These are phyloP conservation scores for Cololabis saira DNA, from an alignment of 2,113 vertebrate genomes.

Conservation along the genomic window DNA sequence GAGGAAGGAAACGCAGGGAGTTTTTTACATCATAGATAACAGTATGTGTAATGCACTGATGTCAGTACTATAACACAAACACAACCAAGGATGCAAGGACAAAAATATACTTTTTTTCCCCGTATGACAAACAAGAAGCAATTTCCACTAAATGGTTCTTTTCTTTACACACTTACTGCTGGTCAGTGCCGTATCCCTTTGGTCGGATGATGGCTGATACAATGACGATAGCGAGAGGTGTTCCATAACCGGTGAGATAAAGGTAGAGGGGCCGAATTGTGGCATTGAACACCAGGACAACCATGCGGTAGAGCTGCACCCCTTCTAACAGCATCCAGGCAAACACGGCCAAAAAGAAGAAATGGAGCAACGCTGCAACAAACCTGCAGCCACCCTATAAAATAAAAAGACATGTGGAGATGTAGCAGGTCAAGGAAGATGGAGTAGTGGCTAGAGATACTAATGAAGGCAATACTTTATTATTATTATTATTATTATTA, in stretches of 20 bases:
- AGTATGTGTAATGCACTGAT: slow-evolving; percentile 16
- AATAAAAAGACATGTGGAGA: not conserved
- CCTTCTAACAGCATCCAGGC: slow-evolving; percentile 92
- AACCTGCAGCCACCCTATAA: slow-evolving; percentile 82
- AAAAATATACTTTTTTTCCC: not conserved
- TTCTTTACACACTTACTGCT: slow-evolving; percentile 77
- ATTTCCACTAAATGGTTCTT: not conserved
- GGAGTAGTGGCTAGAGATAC: too few relatives aligned
- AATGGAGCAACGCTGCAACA: slow-evolving; percentile 86
- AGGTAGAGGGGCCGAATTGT: slow-evolving; percentile 79
- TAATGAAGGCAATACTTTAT: too few relatives aligned
- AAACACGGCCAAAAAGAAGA: slow-evolving; percentile 87
- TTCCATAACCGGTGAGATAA: slow-evolving; percentile 81
- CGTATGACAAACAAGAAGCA: not conserved
- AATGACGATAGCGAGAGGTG: slow-evolving; percentile 79
- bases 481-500: too few relatives aligned
- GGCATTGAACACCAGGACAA: slow-evolving; percentile 88
- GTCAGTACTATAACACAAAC: not conserved
- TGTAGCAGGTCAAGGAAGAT: too few relatives aligned
- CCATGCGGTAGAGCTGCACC: slow-evolving; percentile 89
- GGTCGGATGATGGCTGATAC: slow-evolving; percentile 75
- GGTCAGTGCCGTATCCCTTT: slow-evolving; percentile 75
- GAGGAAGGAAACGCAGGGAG: slow-evolving; percentile 15
- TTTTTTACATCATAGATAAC: not conserved
- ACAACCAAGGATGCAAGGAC: not conserved